Conservation (phyloP, 2,797 vertebrate genomes). For the Heliangelus exortis region DNA sequence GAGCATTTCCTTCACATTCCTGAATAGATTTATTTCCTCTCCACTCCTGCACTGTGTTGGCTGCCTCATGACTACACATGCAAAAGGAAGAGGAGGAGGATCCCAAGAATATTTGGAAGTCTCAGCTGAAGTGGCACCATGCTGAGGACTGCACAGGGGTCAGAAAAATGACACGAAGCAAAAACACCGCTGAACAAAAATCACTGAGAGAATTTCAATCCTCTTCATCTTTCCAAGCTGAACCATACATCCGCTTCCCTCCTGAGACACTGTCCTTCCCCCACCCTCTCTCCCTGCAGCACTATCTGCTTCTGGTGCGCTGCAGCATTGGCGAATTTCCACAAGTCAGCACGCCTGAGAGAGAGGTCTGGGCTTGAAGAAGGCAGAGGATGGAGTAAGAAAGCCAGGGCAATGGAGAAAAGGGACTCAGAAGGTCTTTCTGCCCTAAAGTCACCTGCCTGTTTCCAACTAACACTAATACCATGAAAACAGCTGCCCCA, state of each 20-base stretch:
- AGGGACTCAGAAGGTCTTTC: background rate
- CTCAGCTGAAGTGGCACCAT: background rate
- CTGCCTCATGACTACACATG: background rate
- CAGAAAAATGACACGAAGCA: background rate
- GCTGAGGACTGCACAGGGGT: background rate
- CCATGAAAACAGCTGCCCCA: background rate
- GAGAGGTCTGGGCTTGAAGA: background rate
- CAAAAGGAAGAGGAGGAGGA: constrained; percentile 3
- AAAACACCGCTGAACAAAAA: background rate
- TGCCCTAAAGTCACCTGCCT: background rate
- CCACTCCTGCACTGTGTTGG: background rate
- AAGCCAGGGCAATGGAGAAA: background rate
- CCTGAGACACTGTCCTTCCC: background rate
- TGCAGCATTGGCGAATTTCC: constrained; percentile 44
- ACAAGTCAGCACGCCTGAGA: background rate
- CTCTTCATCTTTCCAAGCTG: background rate
- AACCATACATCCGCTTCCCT: background rate
- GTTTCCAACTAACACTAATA: background rate
- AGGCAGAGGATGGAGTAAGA: background rate
- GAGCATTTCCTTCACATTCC: background rate
- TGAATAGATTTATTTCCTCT: background rate
- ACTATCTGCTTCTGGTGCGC: constrained; percentile 9
- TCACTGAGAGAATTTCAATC: background rate
- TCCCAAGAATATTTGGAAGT: background rate
- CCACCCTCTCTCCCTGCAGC: background rate